Base-by-base conservation (phyloP, 2,113 vertebrate species). In the Muntiacus reevesi region DNA sequence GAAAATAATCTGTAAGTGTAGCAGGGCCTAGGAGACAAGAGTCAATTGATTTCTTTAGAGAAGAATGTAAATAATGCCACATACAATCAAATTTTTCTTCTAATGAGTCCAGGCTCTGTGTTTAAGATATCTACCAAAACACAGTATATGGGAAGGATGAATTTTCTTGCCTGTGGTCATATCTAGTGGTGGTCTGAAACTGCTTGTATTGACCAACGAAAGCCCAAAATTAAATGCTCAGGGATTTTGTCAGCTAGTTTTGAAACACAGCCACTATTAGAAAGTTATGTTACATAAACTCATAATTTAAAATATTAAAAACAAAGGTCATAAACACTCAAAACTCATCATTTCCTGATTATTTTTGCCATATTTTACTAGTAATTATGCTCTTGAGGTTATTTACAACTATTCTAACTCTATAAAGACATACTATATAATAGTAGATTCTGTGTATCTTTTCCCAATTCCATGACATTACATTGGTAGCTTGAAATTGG, bases 251-350 rank as follows among this genome's bases (percentile, higher is more conserved):
- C n/a, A 76, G 43, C 21, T 84, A 81, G 30, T 85, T 94, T 50
- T 94, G 95, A 76, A 97, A 78, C 10, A 84, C 6, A 95, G 19
- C 11, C 47, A 87, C 27, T 60, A 43, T 28, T 50, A 54, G 23
- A 90, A 92, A 92, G 54, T 52, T 74, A 87, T 9, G 59, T 21
- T 78, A 92, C 23, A 62, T 71, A 87, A 79, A 50, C 4, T 57
- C 78, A 87, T 2, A 89, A 5, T 89, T 84, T 16, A 88, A 96
- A 92, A 95, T 52, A 84, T 87, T 95, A 23, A 86, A 93, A 81
- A 81, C 25, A 88, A 89, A 83, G 14, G 0, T 92, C 84, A 87
- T 50, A 94, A 88, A 40, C 45, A 28, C 3, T 21, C 23, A 83
- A 86, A 91, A 40, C 16, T 54, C 47, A 96, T 90, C 8, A 87